These are phyloP conservation scores for Drosophila miranda DNA, from an alignment of 1,140 invertebrate species.

Conservation along the genomic window DNA sequence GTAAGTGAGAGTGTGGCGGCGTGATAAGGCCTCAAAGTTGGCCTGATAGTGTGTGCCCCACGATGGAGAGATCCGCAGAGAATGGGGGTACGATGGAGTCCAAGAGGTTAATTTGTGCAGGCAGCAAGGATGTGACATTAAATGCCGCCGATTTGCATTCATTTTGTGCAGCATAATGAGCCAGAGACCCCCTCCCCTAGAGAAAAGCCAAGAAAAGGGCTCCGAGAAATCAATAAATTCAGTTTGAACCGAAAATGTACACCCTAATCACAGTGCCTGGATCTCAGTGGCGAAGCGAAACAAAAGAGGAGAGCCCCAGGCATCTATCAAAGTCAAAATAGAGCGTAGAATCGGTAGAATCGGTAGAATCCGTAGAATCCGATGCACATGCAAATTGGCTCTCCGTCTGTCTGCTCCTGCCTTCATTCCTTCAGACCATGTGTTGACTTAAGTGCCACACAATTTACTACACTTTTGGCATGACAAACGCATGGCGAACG, in stretches of 20 bases:
- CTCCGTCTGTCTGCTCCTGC: neutral
- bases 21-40: constrained; percentile 58
- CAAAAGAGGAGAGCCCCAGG: constrained; percentile 16
- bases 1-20: constrained; percentile 75
- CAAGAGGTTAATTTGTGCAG: constrained; percentile 17
- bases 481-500: constrained; percentile 79
- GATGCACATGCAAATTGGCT: constrained; percentile 53
- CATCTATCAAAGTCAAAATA: constrained; percentile 78
- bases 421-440: constrained; percentile 51
- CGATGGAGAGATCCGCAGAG: neutral
- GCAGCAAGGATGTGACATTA: constrained; percentile 48
- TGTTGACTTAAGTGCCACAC: constrained; percentile 81
- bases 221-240: neutral
- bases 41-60: constrained; percentile 49
- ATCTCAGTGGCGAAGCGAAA: constrained; percentile 15
- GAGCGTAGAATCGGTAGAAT: constrained; percentile 56
- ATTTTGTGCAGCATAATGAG: constrained; percentile 71
- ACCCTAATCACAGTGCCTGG: constrained; percentile 14
- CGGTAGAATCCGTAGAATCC: constrained; percentile 36
- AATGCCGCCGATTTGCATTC: constrained; percentile 77
- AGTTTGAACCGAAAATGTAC: no score
- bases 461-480: constrained; percentile 81
- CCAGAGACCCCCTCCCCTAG: neutral
- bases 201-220: constrained; percentile 29
- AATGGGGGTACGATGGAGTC: neutral